Conservation (phyloP, 1,140 invertebrate species). For the Anastatus disparis region DNA sequence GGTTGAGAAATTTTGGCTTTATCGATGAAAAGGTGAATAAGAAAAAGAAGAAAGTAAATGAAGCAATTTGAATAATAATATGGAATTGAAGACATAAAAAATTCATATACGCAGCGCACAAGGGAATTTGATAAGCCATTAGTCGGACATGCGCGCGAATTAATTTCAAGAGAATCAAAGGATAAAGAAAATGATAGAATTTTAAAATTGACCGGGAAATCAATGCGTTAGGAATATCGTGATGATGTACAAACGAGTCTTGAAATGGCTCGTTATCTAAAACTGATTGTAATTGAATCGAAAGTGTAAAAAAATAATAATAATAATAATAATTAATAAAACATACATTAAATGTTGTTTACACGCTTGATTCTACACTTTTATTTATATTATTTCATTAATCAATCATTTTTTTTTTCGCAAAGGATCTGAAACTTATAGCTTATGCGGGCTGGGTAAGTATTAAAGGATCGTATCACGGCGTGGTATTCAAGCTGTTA, state of each 20-base stretch:
- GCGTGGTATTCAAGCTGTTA: too few relatives aligned
- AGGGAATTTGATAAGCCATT: neutral
- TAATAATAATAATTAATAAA: conserved; percentile 50
- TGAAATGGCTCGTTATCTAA: neutral
- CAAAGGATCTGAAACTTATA: too few relatives aligned
- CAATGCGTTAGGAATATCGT: too few relatives aligned
- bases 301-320: conserved; percentile 57
- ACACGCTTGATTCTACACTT: conserved; percentile 16
- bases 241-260: too few relatives aligned
- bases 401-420: too few relatives aligned
- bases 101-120: conserved; percentile 9
- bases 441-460: too few relatives aligned
- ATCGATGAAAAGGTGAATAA: neutral
- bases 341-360: conserved; percentile 59
- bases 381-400: neutral
- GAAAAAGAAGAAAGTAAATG: too few relatives aligned
- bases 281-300: conserved; percentile 56
- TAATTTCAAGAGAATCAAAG: neutral
- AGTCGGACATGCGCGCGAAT: neutral
- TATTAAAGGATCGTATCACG: too few relatives aligned
- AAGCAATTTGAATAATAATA: too few relatives aligned
- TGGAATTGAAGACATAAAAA: too few relatives aligned
- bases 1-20: neutral
- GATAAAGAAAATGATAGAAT: neutral
- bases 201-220: neutral